Base-by-base conservation (phyloP, 2,113 vertebrate genomes). In the Otocyon megalotis region DNA sequence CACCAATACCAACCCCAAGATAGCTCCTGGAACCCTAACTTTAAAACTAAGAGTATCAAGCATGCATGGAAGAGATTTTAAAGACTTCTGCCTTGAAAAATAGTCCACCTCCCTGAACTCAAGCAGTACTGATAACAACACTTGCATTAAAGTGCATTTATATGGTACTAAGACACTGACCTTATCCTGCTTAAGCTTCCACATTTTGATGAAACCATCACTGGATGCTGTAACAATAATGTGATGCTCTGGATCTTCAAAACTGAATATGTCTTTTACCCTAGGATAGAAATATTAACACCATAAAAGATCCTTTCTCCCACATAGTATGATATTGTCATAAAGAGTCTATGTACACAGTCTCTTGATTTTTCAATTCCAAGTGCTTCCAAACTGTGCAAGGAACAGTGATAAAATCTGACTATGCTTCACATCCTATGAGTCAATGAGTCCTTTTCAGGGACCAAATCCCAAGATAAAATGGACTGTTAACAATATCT, bases 201-300 rank as follows among this genome's bases (percentile, higher is more conserved):
- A 99, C 98, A 99, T 98, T 98, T 99, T 99, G 98, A 99, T 99
- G 97, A 99, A 99, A 67, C 99, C 99, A 24, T 99, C 99, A 65
- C 99, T 99, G 6, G 99, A 99, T 24, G 99, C 99, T 8, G 99
- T 99, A 96, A 99, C 99, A 93, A 99, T 43, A 94, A 99, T 85
- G 43, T 98, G 99, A 96, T 98, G 97, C 93, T 99, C 99, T 85
- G 99, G 99, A 97, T 98, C 81, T 90, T 98, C 97, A 97, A 99
- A 99, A 97, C 98, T 99, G 92, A 99, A 98, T 8, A 99, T 96
- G 20, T 99, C 99, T 98, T 99, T 99, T 84, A 99, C 99, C 98
- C 99, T 99, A 97, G 54, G 81, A 97, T 3, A 96, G 94, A 98
- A 98, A 87, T 5, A 71, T 54, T n/a, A 90, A 96, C 50, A 88